These are phyloP conservation scores for Siniperca knerii DNA, from an alignment of 2,113 vertebrate species.

Conservation along the genomic window DNA sequence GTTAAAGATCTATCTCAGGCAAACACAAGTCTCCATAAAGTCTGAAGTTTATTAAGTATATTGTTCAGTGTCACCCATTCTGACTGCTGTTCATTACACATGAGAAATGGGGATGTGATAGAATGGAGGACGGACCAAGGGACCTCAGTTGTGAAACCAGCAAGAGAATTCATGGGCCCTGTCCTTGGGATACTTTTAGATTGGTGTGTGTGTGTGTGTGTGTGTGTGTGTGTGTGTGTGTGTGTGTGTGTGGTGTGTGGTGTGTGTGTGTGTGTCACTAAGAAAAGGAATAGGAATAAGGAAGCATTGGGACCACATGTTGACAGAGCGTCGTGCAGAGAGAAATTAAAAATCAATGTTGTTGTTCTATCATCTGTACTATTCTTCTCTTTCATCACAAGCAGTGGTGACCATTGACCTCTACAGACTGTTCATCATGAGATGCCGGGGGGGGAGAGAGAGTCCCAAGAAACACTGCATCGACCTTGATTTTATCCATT, in stretches of 20 bases:
- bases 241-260: neutral
- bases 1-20: neutral
- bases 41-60: constrained; percentile 9
- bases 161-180: neutral
- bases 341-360: constrained; percentile 71
- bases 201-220: neutral
- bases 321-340: constrained; percentile 46
- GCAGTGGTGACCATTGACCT: constrained; percentile 48
- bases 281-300: constrained; percentile 6
- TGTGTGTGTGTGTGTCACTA: constrained; percentile 2
- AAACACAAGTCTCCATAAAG: constrained; percentile 2
- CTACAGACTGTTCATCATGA: constrained; percentile 54
- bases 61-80: constrained; percentile 47
- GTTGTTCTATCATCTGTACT: constrained; percentile 24
- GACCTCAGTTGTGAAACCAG: constrained; percentile 7
- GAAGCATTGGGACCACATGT: constrained; percentile 25
- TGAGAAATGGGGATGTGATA: constrained; percentile 37
- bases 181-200: constrained; percentile 39
- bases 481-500: constrained; percentile 47
- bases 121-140: neutral
- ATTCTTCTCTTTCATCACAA: constrained; percentile 44
- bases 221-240: neutral
- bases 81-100: constrained; percentile 20
- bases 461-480: constrained; percentile 1
- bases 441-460: neutral